Conservation (phyloP, 1,140 invertebrate genomes). For the Drosophila sulfurigaster region DNA sequence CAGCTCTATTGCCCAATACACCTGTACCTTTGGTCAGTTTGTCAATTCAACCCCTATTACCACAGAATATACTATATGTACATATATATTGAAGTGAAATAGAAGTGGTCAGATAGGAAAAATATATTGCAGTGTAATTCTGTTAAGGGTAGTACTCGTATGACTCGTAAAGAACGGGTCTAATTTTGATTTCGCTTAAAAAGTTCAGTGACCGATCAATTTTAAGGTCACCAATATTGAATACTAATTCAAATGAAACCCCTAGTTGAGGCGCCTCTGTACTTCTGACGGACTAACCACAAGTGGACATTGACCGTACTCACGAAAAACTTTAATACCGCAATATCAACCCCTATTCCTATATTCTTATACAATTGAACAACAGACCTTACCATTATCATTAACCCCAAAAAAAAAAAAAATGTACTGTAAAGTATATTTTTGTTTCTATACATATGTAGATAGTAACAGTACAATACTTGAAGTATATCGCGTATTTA, state of each 20-base stretch:
- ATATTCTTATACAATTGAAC: background rate
- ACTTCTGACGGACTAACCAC: background rate
- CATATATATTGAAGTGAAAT: conserved; percentile 16
- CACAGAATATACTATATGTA: background rate
- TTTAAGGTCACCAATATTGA: background rate
- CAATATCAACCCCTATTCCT: conserved; percentile 36
- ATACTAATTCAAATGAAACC: background rate
- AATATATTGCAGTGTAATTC: background rate
- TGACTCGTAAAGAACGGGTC: conserved; percentile 4
- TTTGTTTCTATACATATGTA: background rate
- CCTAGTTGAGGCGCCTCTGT: conserved; percentile 27
- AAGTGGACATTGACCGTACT: conserved; percentile 35
- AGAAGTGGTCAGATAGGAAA: conserved; percentile 34
- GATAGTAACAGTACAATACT: background rate
- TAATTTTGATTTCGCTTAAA: conserved; percentile 12
- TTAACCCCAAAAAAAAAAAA: background rate
- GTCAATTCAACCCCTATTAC: conserved; percentile 38
- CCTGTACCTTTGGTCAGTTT: conserved; percentile 46
- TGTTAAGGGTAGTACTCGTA: background rate
- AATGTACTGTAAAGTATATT: background rate
- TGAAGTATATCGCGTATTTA: too few relatives aligned
- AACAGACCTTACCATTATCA: conserved; percentile 1
- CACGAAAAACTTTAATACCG: background rate
- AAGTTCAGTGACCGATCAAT: conserved; percentile 23
- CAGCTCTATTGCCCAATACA: conserved; percentile 27